A percentile compares a stretch with the other conserved stretches of the same genome.
Conservation (phyloP, 2,888 invertebrate genomes). For the Sympetrum striolatum region DNA sequence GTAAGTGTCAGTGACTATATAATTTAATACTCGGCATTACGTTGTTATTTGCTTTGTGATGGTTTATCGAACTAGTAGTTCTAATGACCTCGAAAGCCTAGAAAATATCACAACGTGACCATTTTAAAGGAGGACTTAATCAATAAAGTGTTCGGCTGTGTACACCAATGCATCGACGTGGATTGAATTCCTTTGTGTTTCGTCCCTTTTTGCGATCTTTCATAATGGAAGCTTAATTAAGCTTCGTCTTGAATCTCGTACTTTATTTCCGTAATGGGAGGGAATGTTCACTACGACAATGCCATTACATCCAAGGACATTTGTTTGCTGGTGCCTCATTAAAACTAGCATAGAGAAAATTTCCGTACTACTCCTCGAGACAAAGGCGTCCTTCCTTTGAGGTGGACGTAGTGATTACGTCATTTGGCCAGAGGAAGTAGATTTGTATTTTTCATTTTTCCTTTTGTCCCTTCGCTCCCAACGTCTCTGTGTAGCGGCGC, state of each 20-base stretch:
- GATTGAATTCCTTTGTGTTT: background rate
- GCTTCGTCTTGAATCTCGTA: background rate
- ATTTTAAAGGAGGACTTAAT: too few species aligned
- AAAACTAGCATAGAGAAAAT: background rate
- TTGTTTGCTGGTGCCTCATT: background rate
- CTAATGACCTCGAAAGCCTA: too few species aligned
- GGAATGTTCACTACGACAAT: background rate
- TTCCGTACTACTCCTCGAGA: background rate
- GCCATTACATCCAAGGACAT: background rate
- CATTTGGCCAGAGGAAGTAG: slow-evolving; percentile 29
- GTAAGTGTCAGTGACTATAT: too few species aligned
- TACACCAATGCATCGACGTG: background rate
- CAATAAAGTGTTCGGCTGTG: too few species aligned
- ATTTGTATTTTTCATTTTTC: background rate
- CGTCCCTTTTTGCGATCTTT: background rate
- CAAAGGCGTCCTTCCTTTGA: slow-evolving; percentile 10
- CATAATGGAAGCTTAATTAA: background rate
- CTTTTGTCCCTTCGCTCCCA: background rate
- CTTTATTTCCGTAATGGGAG: background rate
- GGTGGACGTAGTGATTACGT: slow-evolving; percentile 16
- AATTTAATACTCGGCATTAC: too few species aligned
- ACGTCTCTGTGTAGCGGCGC: background rate
- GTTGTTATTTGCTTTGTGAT: too few species aligned
- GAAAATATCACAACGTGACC: too few species aligned
- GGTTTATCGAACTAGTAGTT: too few species aligned